These are phyloP conservation scores for Pentalonia nigronervosa DNA, from an alignment of 1,140 invertebrate species.

Conservation along the genomic window DNA sequence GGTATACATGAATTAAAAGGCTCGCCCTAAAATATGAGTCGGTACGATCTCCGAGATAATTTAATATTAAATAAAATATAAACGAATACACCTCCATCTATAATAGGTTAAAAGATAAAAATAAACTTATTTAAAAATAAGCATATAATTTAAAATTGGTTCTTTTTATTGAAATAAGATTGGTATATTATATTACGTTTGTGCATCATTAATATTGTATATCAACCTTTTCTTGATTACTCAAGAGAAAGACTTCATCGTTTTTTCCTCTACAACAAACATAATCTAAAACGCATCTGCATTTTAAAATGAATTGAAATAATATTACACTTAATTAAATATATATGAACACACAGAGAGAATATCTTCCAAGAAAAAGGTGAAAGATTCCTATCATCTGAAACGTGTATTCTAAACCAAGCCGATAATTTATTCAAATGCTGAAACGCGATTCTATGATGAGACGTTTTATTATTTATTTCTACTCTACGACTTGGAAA, in stretches of 20 bases:
- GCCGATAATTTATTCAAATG: background rate
- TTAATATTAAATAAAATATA: background rate
- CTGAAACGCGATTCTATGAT: background rate
- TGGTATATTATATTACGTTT: background rate
- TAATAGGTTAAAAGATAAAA: background rate
- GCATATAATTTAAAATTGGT: background rate
- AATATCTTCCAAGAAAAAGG: background rate
- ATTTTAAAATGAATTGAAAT: background rate
- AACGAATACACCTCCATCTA: background rate
- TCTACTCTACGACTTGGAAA: background rate
- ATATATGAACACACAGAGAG: background rate
- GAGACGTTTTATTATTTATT: conserved; percentile 1
- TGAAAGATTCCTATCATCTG: background rate
- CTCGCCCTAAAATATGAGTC: background rate
- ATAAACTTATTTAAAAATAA: background rate
- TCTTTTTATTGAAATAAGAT: background rate
- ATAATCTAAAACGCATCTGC: background rate
- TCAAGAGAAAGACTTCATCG: background rate
- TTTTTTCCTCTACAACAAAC: background rate
- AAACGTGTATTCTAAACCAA: background rate
- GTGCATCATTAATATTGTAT: background rate
- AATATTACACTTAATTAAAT: background rate
- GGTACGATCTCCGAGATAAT: background rate
- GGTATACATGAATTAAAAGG: background rate
- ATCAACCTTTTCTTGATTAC: background rate